Percentiles rank a stretch among this genome's conserved stretches.
phyloP scores from a whole-genome alignment of 2,888 invertebrate species.

The Gymnosoma rotundatum region DNA sequence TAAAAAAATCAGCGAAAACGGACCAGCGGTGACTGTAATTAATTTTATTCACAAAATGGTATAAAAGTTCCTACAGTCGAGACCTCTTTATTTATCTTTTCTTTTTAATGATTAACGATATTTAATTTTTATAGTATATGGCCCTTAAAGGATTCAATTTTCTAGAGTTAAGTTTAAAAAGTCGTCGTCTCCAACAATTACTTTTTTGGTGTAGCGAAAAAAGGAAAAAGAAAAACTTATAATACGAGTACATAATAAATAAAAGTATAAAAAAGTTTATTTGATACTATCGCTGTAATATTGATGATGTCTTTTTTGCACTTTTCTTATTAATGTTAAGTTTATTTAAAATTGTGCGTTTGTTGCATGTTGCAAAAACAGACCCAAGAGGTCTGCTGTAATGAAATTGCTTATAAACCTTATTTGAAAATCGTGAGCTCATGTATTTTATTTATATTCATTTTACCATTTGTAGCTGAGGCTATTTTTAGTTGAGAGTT shows the following conservation, averaged over 20 bases:
- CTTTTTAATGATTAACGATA: too few relatives aligned
- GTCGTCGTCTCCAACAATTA: neutral
- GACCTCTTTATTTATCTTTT: too few relatives aligned
- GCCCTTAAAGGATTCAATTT: too few relatives aligned
- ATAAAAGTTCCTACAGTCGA: too few relatives aligned
- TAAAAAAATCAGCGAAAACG: too few relatives aligned
- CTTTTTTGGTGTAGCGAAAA: conserved; percentile 43
- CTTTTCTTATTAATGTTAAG: conserved; percentile 14
- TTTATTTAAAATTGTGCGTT: conserved; percentile 19
- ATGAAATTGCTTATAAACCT: conserved; percentile 71
- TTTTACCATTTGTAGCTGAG: conserved; percentile 51
- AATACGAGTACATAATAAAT: neutral
- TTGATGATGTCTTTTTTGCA: conserved; percentile 51
- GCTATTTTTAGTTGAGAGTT: conserved; percentile 64
- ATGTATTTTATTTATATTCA: conserved; percentile 32
- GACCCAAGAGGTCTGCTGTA: conserved; percentile 67
- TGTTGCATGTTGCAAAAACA: conserved; percentile 32
- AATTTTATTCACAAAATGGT: too few relatives aligned
- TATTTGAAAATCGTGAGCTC: conserved; percentile 75
- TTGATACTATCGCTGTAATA: conserved; percentile 59
- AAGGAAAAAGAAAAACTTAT: neutral
- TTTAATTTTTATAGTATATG: too few relatives aligned
- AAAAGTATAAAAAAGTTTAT: conserved; percentile 20
- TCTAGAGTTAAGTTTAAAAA: too few relatives aligned
- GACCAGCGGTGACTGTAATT: too few relatives aligned